Evolutionary conservation across 53 echinoderm and acorn worm species (phyloP).

Genomic region (Temnopleurus reevesii): DNA sequence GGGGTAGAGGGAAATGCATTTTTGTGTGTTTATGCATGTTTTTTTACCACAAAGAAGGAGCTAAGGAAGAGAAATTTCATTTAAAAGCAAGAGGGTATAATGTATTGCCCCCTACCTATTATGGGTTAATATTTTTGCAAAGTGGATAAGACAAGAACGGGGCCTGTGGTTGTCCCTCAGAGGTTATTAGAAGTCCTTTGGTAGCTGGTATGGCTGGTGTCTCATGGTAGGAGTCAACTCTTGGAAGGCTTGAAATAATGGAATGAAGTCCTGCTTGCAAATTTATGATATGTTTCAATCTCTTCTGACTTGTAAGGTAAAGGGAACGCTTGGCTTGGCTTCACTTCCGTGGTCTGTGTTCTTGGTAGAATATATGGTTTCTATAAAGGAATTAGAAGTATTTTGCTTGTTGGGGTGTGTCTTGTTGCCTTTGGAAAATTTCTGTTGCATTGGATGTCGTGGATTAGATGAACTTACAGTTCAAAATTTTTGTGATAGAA

Average conservation of each 20-base stretch:
- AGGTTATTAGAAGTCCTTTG: background rate
- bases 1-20: too few relatives aligned
- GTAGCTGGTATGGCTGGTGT: background rate
- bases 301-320: background rate
- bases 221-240: background rate
- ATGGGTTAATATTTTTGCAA: slow-evolving; percentile 15
- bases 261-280: slow-evolving; percentile 9
- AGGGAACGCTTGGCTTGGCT: background rate
- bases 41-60: too few relatives aligned
- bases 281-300: slow-evolving; percentile 37
- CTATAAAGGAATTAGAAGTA: background rate
- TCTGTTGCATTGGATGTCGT: too few relatives aligned
- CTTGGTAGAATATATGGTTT: background rate
- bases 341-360: too few relatives aligned
- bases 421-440: too few relatives aligned
- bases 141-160: slow-evolving; percentile 41
- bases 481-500: too few relatives aligned
- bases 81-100: too few relatives aligned
- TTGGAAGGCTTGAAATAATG: background rate
- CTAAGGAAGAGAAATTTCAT: too few relatives aligned
- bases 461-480: too few relatives aligned
- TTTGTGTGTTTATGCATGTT: too few relatives aligned
- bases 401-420: background rate
- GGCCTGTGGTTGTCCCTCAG: slow-evolving; percentile 19
- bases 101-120: too few relatives aligned